Evolutionary conservation across 2,797 vertebrate species (phyloP).

Genomic region (Lacerta viridis): DNA sequence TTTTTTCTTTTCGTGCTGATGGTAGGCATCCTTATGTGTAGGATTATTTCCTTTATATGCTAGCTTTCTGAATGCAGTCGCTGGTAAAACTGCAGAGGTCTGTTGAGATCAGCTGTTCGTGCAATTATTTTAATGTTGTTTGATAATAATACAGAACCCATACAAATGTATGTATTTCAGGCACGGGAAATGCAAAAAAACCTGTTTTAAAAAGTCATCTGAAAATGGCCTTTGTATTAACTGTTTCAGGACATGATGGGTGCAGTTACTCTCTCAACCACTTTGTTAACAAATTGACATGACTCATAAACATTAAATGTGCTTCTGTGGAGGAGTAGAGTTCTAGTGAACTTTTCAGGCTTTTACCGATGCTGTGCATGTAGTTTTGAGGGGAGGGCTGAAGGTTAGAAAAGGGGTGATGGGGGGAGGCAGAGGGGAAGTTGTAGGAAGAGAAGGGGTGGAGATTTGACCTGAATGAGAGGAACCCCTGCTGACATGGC

Average conservation of each 20-base stretch:
- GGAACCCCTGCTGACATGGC: constrained; percentile 85
- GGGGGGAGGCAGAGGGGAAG: constrained; percentile 73
- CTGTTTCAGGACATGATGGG: background rate
- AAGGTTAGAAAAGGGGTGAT: constrained; percentile 58
- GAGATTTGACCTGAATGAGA: constrained; percentile 83
- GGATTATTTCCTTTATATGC: background rate
- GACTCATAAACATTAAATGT: background rate
- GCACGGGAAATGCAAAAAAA: background rate
- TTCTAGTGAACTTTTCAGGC: constrained; percentile 51
- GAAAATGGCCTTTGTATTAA: background rate
- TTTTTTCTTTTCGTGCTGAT: background rate
- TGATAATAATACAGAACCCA: background rate
- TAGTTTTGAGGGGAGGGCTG: constrained; percentile 55
- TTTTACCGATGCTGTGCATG: constrained; percentile 65
- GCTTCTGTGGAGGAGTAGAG: constrained; percentile 20
- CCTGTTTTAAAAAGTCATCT: background rate
- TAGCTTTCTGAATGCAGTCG: background rate
- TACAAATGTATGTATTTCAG: background rate
- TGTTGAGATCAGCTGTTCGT: background rate
- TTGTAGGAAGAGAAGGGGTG: constrained; percentile 79
- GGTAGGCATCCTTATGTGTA: background rate
- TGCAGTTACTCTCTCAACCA: background rate
- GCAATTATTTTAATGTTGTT: background rate
- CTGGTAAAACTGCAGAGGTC: background rate
- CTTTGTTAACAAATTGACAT: constrained; percentile 54